These are phyloP conservation scores for Saimiri boliviensis DNA, from an alignment of 2,113 vertebrate genomes.

Conservation along the genomic window DNA sequence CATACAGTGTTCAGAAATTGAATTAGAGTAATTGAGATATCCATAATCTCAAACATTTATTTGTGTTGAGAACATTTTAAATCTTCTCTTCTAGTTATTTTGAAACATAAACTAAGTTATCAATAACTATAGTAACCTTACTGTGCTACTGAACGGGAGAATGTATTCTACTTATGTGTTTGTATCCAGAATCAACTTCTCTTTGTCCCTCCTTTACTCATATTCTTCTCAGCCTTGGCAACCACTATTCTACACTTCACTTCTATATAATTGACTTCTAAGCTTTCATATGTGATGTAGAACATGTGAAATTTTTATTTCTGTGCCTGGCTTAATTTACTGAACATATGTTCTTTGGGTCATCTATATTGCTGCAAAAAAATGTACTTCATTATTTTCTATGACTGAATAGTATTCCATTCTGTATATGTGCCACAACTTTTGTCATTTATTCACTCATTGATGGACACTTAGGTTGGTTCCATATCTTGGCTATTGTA, in stretches of 20 bases:
- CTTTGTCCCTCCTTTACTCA: background rate
- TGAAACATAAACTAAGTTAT: background rate
- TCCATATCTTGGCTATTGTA: background rate
- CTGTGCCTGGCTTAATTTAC: background rate
- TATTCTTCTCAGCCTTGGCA: background rate
- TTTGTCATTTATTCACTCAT: background rate
- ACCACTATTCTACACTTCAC: background rate
- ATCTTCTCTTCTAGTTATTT: background rate
- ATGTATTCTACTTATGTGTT: background rate
- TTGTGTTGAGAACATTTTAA: background rate
- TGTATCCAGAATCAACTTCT: background rate
- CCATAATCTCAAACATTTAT: background rate
- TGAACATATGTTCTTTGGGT: background rate
- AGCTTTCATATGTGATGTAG: background rate
- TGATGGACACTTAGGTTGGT: background rate
- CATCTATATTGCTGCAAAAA: background rate
- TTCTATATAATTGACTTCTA: background rate
- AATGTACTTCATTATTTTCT: background rate
- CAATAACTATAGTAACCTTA: background rate
- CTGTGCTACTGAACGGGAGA: background rate
- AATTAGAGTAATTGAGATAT: background rate
- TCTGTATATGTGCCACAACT: background rate
- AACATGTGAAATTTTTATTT: background rate
- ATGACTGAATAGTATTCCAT: background rate
- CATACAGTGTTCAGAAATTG: background rate